Evolutionary conservation across 2,113 vertebrate species (phyloP), one percentile per base, ranked within the genome.

Genomic region (Gallinago media): DNA sequence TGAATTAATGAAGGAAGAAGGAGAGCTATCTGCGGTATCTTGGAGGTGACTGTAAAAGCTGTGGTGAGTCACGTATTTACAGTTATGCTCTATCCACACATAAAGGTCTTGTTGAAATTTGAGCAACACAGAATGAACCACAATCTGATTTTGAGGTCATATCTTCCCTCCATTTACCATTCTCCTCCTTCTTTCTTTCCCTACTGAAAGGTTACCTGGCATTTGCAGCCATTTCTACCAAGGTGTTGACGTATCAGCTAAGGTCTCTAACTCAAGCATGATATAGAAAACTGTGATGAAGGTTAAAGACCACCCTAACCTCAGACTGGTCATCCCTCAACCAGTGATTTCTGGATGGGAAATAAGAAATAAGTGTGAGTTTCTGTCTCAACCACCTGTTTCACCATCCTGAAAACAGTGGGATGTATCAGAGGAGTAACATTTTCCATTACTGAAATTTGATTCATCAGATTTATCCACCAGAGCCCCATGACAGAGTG

Each of bases 401-500:
- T 85, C 58, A 67, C 34, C 44, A 72, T 11, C 32, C 59, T 86
- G 67, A 42, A 19, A 49, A 36, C 34, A 42, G 34, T 5, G 52
- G 38, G 34, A 36, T 27, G 22, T 29, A 47, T 16, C 25, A 79
- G 47, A 86, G 62, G 27, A 79, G n/a, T 5, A 52, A 52, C 15
- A 15, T 7, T 23, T 84, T 61, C 54, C 49, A 32, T 4, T 50
- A 15, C 19, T 34, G 54, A 52, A 83, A 42, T 11, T 13, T 40
- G 23, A 26, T 42, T 56, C 55, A 44, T 29, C 62, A 77, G 32
- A 42, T 9, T 62, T n/a, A 9, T 15, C 22, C 49, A 29, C 32
- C 13, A 17, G 14, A 73, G 17, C 18, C 19, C 27, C 19, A 20
- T 2, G 11, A 47, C 0, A 44, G 36, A 12, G 34, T 0, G 5